Evolutionary conservation across 2,113 vertebrate species (phyloP).

Genomic region (Malurus alboscapulatus): DNA sequence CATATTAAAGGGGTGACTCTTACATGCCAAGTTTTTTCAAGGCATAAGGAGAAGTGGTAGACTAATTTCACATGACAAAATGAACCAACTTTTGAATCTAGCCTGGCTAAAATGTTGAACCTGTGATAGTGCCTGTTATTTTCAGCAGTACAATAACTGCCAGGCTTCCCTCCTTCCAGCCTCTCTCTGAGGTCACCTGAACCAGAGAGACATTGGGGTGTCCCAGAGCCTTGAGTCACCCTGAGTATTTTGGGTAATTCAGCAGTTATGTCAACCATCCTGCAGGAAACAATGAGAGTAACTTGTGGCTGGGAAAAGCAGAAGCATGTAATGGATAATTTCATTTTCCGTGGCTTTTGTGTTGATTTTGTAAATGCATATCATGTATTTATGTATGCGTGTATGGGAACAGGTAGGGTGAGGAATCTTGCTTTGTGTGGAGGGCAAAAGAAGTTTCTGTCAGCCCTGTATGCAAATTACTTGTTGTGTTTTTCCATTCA

Average conservation of each 20-base stretch:
- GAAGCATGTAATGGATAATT: neutral
- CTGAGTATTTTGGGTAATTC: neutral
- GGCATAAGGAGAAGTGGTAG: rapidly evolving
- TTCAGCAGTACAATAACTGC: neutral
- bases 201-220: neutral
- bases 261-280: rapidly evolving
- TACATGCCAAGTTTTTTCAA: neutral
- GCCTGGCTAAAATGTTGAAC: neutral
- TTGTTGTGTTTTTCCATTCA: neutral
- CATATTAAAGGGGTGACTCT: neutral
- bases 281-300: neutral
- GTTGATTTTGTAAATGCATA: neutral
- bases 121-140: neutral
- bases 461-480: neutral
- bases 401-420: neutral
- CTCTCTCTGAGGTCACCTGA: neutral
- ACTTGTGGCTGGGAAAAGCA: neutral
- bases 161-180: neutral
- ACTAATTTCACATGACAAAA: neutral
- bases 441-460: neutral
- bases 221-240: neutral
- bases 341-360: neutral
- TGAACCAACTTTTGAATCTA: neutral
- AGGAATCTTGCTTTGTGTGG: neutral
- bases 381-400: neutral